Evolutionary conservation across 2,888 invertebrate species (phyloP).

Genomic region (Meganola albula): DNA sequence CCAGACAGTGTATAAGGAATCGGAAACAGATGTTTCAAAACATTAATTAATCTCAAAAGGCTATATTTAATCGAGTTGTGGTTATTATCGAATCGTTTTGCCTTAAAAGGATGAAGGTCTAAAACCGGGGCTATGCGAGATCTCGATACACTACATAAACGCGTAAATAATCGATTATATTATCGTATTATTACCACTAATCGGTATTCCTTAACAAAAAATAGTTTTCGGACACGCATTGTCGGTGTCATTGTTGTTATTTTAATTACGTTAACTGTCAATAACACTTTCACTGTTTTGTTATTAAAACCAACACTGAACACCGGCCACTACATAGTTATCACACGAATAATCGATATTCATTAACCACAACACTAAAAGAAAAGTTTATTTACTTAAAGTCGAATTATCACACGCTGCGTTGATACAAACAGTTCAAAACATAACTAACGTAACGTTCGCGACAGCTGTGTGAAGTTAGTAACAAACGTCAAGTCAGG

Average conservation of each 20-base stretch:
- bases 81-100: slow-evolving; percentile 20
- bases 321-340: slow-evolving; percentile 19
- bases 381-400: slow-evolving; percentile 45
- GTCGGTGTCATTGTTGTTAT: slow-evolving; percentile 17
- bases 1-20: slow-evolving; percentile 12
- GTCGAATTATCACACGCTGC: slow-evolving; percentile 26
- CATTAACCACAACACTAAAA: slow-evolving; percentile 16
- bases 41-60: slow-evolving; percentile 15
- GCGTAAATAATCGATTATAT: slow-evolving; percentile 6
- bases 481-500: slow-evolving; percentile 24
- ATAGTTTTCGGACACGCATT: slow-evolving; percentile 10
- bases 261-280: slow-evolving; percentile 45
- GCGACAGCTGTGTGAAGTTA: slow-evolving; percentile 57
- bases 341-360: slow-evolving; percentile 13
- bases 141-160: slow-evolving; percentile 14
- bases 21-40: slow-evolving; percentile 14
- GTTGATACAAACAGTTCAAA: slow-evolving; percentile 49
- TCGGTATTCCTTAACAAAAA: no score
- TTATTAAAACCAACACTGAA: slow-evolving; percentile 13
- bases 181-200: no score
- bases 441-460: slow-evolving; percentile 65
- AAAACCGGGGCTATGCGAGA: slow-evolving; percentile 39
- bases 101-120: slow-evolving; percentile 33
- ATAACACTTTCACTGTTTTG: slow-evolving; percentile 58
- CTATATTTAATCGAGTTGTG: slow-evolving; percentile 15